Evolutionary conservation across 2,113 vertebrate genomes (phyloP).

Genomic region (Etia nguti): DNA sequence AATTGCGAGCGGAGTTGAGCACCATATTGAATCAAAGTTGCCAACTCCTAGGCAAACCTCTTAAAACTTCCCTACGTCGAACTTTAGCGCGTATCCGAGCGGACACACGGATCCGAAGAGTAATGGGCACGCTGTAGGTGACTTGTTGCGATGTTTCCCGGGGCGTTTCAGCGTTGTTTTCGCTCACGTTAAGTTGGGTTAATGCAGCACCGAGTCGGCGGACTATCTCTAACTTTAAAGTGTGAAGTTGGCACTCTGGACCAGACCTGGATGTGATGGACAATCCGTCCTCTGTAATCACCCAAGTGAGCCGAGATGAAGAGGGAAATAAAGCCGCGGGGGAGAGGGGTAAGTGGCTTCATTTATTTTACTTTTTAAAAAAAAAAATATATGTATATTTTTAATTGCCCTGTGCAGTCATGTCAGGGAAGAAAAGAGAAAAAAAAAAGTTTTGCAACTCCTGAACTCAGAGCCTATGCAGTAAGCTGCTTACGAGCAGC

Average conservation of each 20-base stretch:
- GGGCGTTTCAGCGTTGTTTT: background rate
- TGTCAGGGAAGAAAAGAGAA: background rate
- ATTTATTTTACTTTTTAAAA: background rate
- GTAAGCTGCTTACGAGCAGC: background rate
- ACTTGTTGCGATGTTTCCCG: constrained; percentile 16
- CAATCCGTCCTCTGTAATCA: constrained; percentile 75
- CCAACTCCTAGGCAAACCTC: constrained; percentile 42
- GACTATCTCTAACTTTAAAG: constrained; percentile 43
- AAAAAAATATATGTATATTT: background rate
- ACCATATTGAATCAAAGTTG: constrained; percentile 80
- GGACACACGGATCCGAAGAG: background rate
- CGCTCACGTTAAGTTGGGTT: constrained; percentile 9
- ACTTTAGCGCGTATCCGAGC: background rate
- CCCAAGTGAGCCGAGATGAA: constrained; percentile 78
- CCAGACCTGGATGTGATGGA: constrained; percentile 71
- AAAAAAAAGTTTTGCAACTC: background rate
- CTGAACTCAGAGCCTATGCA: background rate
- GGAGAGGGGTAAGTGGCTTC: constrained; percentile 67
- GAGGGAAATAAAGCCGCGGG: constrained; percentile 61
- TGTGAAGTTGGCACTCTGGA: constrained; percentile 40
- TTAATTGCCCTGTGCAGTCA: background rate
- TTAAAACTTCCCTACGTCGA: background rate
- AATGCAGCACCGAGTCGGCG: constrained; percentile 34
- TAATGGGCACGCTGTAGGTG: constrained; percentile 15
- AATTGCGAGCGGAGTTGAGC: constrained; percentile 72